These are phyloP conservation scores for Brienomyrus longianalis DNA, from an alignment of 2,113 vertebrate genomes.

Conservation along the genomic window DNA sequence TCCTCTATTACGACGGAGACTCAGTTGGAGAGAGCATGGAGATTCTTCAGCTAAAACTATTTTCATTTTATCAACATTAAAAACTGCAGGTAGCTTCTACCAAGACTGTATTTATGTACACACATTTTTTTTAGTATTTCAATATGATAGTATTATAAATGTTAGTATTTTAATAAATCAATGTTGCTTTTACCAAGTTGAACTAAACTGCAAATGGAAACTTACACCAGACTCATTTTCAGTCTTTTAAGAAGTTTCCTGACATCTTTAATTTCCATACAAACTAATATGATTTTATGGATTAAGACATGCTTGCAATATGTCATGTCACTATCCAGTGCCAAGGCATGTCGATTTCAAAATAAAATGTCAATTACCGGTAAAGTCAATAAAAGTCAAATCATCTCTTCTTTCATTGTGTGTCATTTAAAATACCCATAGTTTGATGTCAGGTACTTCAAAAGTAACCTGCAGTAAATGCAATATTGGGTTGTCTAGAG, in stretches of 20 bases:
- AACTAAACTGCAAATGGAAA: background rate
- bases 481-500: slow-evolving; percentile 4
- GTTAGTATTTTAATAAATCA: background rate
- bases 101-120: background rate
- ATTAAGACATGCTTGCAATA: background rate
- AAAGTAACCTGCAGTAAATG: background rate
- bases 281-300: background rate
- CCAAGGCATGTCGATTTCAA: background rate
- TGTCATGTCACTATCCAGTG: background rate
- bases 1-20: background rate
- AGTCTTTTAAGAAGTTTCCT: background rate
- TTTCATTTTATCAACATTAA: background rate
- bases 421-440: background rate
- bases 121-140: too few species aligned
- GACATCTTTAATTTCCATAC: background rate
- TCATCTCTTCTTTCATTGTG: background rate
- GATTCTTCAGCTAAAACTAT: background rate
- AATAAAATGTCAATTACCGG: background rate
- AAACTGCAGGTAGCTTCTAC: background rate
- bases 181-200: background rate
- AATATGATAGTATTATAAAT: too few species aligned
- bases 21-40: background rate
- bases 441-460: background rate
- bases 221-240: background rate
- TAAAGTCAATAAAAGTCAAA: background rate